Percentiles rank a stretch among this genome's conserved stretches.
Evolutionary conservation across 1,140 invertebrate genomes (phyloP).

Genomic region (Heterodera carotae): DNA sequence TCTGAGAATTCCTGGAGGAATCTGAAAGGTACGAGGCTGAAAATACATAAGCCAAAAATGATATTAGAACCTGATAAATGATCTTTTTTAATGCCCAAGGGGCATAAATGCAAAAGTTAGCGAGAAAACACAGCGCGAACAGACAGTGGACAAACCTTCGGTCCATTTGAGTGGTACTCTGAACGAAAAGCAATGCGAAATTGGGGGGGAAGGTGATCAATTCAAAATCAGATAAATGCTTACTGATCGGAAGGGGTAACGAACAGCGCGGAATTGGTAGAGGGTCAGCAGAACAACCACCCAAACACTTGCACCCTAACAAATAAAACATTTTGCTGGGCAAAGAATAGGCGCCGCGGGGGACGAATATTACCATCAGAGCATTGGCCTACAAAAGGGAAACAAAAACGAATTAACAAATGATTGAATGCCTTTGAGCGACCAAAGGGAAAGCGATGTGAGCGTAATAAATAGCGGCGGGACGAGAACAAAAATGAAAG

Average conservation of each 20-base stretch:
- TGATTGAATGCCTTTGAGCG: background rate
- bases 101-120: conserved; percentile 63
- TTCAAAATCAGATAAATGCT: conserved; percentile 23
- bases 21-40: conserved; percentile 2
- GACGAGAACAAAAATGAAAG: conserved; percentile 54
- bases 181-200: background rate
- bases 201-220: background rate
- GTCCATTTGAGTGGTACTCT: conserved; percentile 27
- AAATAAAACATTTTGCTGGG: background rate
- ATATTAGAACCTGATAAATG: conserved; percentile 49
- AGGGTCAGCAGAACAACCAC: conserved; percentile 64
- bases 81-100: conserved; percentile 63
- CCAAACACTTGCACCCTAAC: conserved; percentile 57
- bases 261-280: conserved; percentile 63
- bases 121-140: conserved; percentile 58
- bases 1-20: conserved; percentile 47
- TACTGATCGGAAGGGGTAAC: conserved; percentile 52
- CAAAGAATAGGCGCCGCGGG: background rate
- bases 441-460: conserved; percentile 64
- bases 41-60: background rate
- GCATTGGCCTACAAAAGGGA: conserved; percentile 61
- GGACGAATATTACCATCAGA: conserved; percentile 45
- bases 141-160: conserved; percentile 41
- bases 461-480: conserved; percentile 63
- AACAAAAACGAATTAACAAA: background rate